Evolutionary conservation across 2,888 invertebrate genomes (phyloP), one percentile per base, ranked within the genome.

Genomic region (Caenorhabditis doughertyi): DNA sequence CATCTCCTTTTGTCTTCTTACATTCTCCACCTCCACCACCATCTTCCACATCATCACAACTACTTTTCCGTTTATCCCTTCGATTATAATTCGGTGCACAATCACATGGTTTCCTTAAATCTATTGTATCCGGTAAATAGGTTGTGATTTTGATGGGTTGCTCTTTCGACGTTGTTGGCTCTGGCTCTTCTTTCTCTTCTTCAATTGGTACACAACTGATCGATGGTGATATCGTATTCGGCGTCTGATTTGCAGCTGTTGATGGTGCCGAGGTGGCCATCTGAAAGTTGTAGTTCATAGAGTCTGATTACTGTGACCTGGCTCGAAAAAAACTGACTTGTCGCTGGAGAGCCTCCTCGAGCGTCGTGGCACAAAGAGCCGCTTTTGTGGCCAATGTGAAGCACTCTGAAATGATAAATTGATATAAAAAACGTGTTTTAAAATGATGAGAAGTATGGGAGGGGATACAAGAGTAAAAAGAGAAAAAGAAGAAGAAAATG

Each of bases 361-460:
- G 81, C 21, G 86, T 83, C 53, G 81, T 77, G n/a, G 89, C 86
- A 73, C 86, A 85, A 56, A 91, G 84, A 8, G 90, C 91, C 29
- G 89, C 85, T 56, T 89, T 83, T 11, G 91, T 91, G 39, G 89
- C 79, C 89, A 91, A 88, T 67, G 89, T 91, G 89, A 89, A 91
- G 82, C 90, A 90, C 55, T 89, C 91, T 91, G 83, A 60, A 90
- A 88, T 68, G 25, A 3, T 2, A 42, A 62, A 42, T 23, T 64
- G 21, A 25, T 39, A 18, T 32, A 8, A 44, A 13, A 16, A 42
- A 42, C 5, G 32, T 42, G 3, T 25, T 42, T 3, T 1, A n/a
- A 51, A 49, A 9, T 27, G 8, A 35, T 16, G n/a, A 56, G 32
- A 32, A 32, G 32, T 32, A 16, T 58, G 39, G 39, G 16, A 49